Percentiles rank a stretch among this genome's conserved stretches.
Conservation (phyloP, 2,797 vertebrate genomes). For the Galaxias olidus region DNA sequence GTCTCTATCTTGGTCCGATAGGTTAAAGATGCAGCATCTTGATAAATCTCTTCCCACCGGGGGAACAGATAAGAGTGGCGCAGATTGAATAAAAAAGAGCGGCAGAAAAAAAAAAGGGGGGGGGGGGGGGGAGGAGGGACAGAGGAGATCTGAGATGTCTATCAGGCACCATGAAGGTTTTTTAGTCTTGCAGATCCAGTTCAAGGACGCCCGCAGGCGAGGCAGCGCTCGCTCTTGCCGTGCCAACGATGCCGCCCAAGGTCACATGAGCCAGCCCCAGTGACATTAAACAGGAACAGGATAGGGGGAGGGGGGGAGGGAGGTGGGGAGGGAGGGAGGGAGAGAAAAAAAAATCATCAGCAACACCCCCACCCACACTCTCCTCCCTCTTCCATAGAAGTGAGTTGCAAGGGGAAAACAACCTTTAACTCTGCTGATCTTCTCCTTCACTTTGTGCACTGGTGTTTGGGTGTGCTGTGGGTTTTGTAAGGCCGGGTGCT, state of each 20-base stretch:
- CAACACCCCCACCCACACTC: slow-evolving; percentile 74
- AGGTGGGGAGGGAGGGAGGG: slow-evolving; percentile 41
- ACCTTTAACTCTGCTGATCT: slow-evolving; percentile 55
- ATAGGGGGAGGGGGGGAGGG: slow-evolving; percentile 43
- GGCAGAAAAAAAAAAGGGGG: slow-evolving; percentile 1
- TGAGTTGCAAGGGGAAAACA: slow-evolving; percentile 62
- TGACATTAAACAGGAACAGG: slow-evolving; percentile 92
- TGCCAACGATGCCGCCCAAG: slow-evolving; percentile 93
- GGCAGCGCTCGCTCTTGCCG: slow-evolving; percentile 87
- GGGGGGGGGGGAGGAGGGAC: slow-evolving; percentile 22
- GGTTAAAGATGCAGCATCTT: slow-evolving; percentile 93
- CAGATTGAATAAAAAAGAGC: slow-evolving; percentile 71
- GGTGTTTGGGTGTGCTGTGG: slow-evolving; percentile 45
- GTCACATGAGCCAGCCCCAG: slow-evolving; percentile 93
- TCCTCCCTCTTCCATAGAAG: slow-evolving; percentile 58
- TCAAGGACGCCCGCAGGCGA: slow-evolving; percentile 98
- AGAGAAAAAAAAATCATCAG: slow-evolving; percentile 71
- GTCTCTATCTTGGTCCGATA: slow-evolving; percentile 71
- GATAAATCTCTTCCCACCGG: slow-evolving; percentile 86
- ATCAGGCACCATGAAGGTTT: slow-evolving; percentile 94
- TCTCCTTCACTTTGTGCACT: slow-evolving; percentile 44
- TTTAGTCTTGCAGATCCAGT: slow-evolving; percentile 99
- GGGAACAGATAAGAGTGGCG: slow-evolving; percentile 67
- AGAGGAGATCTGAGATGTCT: slow-evolving; percentile 88
- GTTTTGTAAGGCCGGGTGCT: slow-evolving; percentile 61